phyloP scores from a whole-genome alignment of 2,888 invertebrate genomes.

The Cinara cedri region DNA sequence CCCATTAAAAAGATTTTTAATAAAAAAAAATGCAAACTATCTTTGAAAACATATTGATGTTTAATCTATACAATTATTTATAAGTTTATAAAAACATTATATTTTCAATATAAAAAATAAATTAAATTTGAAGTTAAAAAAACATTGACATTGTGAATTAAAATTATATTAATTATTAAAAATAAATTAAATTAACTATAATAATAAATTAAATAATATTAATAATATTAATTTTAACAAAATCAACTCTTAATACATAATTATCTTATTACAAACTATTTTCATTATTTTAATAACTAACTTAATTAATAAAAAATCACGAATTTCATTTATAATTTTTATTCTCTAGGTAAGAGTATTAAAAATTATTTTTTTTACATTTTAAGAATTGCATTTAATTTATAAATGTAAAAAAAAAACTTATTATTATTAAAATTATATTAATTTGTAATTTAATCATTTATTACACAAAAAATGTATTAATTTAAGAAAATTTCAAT shows the following conservation, averaged over 20 bases:
- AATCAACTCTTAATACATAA: background rate
- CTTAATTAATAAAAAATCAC: background rate
- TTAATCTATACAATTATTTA: constrained; percentile 26
- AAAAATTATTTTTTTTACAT: constrained; percentile 13
- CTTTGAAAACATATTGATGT: constrained; percentile 4
- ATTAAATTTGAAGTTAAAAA: constrained; percentile 66
- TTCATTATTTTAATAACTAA: background rate
- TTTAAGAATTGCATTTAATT: constrained; percentile 32
- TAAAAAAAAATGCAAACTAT: constrained; percentile 21
- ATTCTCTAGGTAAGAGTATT: background rate
- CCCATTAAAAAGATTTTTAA: background rate
- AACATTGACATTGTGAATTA: too few relatives aligned
- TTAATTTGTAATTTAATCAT: background rate
- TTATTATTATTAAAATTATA: too few relatives aligned
- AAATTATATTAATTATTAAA: too few relatives aligned
- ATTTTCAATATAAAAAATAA: constrained; percentile 65
- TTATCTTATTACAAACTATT: background rate
- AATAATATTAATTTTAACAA: background rate
- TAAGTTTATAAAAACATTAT: constrained; percentile 2
- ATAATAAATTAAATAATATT: background rate
- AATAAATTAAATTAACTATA: background rate
- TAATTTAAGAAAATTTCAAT: background rate
- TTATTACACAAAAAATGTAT: background rate
- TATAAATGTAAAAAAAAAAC: background rate
- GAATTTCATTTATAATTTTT: constrained; percentile 35